Evolutionary conservation across 1,140 invertebrate genomes (phyloP), one percentile per base, ranked within the genome.

Genomic region (Caenorhabditis elegans): DNA sequence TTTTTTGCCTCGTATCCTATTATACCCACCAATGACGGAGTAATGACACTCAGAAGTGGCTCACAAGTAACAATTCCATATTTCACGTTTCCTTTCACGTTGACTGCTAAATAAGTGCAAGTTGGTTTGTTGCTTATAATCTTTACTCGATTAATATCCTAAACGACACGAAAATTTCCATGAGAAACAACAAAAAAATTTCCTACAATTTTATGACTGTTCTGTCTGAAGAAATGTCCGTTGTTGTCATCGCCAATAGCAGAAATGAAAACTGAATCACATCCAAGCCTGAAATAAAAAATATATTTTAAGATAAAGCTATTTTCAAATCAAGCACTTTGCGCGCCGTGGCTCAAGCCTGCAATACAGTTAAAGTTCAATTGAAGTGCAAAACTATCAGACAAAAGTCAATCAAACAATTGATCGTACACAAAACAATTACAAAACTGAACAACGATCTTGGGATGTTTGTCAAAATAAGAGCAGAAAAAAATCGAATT

Each of bases 211-310:
- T 80, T 19, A 39, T 43, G 15, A 49, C 79, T 79, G 53, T 84
- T 17, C 10, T 76, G 47, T 11, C 26, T 22, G 28, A 86, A 26
- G n/a, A 81, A 80, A 17, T 81, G 26, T 43, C 76, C 83, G 26
- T 83, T 49, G 36, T 36, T 87, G 90, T 96, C 94, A 53, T 93
- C 91, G 0, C 95, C 95, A 49, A 97, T 90, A 1, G 93, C 93
- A 0, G 95, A 94, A 75, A 98, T 91, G 43, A 97, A 92, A 55
- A 93, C 91, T 2, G 91, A 88, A 6, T 91, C 83, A 31, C 90
- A 91, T 93, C 93, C 5, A 97, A 91, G 48, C 75, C 76, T 28
- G 19, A 76, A 75, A 22, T 34, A 3, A n/a, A 26, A 24, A 31
- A 2, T 34, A 1, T 47, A 24, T 70, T 48, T 13, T 78, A 8